A percentile compares a stretch with the other conserved stretches of the same genome.
phyloP scores from a whole-genome alignment of 53 echinoderm and acorn worm genomes.

The Glandiceps talaboti region DNA sequence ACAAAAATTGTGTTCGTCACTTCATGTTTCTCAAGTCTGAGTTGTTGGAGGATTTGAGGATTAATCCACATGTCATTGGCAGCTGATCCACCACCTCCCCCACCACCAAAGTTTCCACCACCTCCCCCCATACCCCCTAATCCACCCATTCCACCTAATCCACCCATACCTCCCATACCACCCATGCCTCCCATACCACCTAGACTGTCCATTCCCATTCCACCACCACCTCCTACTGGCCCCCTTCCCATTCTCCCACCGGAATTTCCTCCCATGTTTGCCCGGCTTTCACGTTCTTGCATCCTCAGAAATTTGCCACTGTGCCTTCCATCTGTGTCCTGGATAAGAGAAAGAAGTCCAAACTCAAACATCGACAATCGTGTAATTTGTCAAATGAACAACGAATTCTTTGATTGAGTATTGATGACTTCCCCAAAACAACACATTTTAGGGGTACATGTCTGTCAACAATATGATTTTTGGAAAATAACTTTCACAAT shows the following conservation, averaged over 20 bases:
- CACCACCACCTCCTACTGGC: not conserved
- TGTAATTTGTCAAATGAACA: too few species aligned
- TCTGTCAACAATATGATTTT: too few species aligned
- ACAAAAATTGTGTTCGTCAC: constrained; percentile 86
- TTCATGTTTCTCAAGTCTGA: constrained; percentile 69
- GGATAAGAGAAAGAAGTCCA: not conserved
- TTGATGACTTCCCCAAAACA: too few species aligned
- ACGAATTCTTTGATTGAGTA: too few species aligned
- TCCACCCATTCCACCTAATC: not conserved
- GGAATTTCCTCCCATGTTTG: not conserved
- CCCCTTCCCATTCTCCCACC: not conserved
- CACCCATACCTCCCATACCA: not conserved
- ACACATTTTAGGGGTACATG: too few species aligned
- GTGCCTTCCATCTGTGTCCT: constrained; percentile 72
- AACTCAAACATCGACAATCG: constrained; percentile 1
- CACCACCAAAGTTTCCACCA: not conserved
- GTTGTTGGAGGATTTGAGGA: constrained; percentile 60
- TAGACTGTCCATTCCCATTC: not conserved
- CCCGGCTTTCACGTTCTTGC: not conserved
- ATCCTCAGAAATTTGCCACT: constrained; percentile 56
- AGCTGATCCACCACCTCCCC: not conserved
- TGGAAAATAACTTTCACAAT: too few species aligned
- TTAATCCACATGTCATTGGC: constrained; percentile 30
- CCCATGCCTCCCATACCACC: not conserved
- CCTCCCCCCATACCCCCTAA: not conserved